A percentile compares a stretch with the other conserved stretches of the same genome.
Evolutionary conservation across 1,140 invertebrate species (phyloP).

Genomic region (roundworm (Caenorhabditis elegans)): WBcel235 BX284605.5:113001-113500

Average conservation of each 20-base stretch:
- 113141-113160: too few species aligned
- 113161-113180: too few species aligned
- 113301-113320: not conserved
- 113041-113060: too few species aligned
- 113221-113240: not conserved
- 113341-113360: not conserved
- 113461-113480: not conserved
- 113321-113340: not conserved
- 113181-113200: too few species aligned
- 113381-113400: slow-evolving; percentile 11
- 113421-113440: not conserved
- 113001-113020: too few species aligned
- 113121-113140: too few species aligned
- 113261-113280: not conserved
- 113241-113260: not conserved
- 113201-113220: not conserved
- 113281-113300: not conserved
- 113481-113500: not conserved
- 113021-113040: too few species aligned
- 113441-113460: not conserved
- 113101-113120: too few species aligned
- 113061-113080: too few species aligned
- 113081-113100: too few species aligned
- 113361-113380: not conserved
- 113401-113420: not conserved